Evolutionary conservation across 2,113 vertebrate species (phyloP).

Genomic region (Laticauda colubrina): DNA sequence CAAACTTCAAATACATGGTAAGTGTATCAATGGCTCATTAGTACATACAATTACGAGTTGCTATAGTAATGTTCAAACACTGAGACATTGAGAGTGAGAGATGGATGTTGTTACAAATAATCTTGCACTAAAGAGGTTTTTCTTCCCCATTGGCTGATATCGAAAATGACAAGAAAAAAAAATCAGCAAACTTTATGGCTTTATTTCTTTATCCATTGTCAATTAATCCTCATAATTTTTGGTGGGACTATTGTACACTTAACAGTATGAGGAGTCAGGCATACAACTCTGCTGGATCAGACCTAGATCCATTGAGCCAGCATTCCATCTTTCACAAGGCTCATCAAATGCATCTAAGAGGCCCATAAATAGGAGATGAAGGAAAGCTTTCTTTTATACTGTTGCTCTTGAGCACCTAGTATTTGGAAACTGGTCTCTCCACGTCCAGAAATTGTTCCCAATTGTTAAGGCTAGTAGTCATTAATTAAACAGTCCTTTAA

Average conservation of each 20-base stretch:
- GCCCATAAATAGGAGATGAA: background rate
- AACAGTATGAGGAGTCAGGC: background rate
- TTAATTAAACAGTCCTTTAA: background rate
- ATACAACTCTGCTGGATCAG: background rate
- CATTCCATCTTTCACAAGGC: background rate
- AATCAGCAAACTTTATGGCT: background rate
- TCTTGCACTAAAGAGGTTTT: background rate
- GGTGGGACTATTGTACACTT: background rate
- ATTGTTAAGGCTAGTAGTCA: background rate
- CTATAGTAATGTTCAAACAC: conserved; percentile 22
- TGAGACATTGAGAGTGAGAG: background rate
- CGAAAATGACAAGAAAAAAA: background rate
- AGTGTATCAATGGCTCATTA: background rate
- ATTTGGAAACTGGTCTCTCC: background rate
- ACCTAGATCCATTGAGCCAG: background rate
- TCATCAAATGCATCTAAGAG: background rate
- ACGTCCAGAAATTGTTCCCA: background rate
- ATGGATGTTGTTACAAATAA: background rate
- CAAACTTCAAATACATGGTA: conserved; percentile 14
- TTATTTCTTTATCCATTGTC: background rate
- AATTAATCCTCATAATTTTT: background rate
- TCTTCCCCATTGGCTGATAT: background rate
- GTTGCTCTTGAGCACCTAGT: background rate
- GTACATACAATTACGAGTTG: background rate
- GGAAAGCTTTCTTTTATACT: background rate